Conservation (phyloP, 2,888 invertebrate genomes). For the Cyclophora punctaria region DNA sequence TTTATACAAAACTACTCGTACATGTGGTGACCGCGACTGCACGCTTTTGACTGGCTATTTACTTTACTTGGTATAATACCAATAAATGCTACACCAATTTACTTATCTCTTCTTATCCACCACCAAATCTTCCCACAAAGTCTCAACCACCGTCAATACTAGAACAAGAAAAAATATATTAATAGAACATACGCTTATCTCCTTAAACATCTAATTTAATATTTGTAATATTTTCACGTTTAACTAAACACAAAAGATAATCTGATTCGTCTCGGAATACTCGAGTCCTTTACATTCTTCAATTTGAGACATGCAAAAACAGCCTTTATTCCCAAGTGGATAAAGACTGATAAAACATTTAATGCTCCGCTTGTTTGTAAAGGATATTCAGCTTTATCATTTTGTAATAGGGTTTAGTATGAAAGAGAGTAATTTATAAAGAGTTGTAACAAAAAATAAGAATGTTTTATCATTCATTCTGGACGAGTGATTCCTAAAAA, state of each 20-base stretch:
- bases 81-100: too few species aligned
- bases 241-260: conserved; percentile 10
- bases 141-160: conserved; percentile 3
- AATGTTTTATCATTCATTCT: conserved; percentile 11
- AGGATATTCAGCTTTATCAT: background rate
- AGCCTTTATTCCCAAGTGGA: too few species aligned
- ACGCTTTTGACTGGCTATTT: too few species aligned
- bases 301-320: too few species aligned
- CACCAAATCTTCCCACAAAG: too few species aligned
- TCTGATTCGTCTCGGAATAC: conserved; percentile 2
- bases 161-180: conserved; percentile 7
- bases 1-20: too few species aligned
- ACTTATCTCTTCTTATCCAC: too few species aligned
- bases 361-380: too few species aligned
- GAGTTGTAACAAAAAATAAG: conserved; percentile 12
- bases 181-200: background rate
- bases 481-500: conserved; percentile 13
- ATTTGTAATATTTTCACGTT: conserved; percentile 12
- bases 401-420: conserved; percentile 2
- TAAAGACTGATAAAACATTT: too few species aligned
- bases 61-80: too few species aligned
- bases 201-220: background rate
- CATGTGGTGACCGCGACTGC: too few species aligned
- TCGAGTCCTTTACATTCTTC: conserved; percentile 10
- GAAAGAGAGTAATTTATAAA: conserved; percentile 4